Evolutionary conservation across 2,888 invertebrate species (phyloP), one percentile per base, ranked within the genome.

Genomic region (Andrena trimmerana): DNA sequence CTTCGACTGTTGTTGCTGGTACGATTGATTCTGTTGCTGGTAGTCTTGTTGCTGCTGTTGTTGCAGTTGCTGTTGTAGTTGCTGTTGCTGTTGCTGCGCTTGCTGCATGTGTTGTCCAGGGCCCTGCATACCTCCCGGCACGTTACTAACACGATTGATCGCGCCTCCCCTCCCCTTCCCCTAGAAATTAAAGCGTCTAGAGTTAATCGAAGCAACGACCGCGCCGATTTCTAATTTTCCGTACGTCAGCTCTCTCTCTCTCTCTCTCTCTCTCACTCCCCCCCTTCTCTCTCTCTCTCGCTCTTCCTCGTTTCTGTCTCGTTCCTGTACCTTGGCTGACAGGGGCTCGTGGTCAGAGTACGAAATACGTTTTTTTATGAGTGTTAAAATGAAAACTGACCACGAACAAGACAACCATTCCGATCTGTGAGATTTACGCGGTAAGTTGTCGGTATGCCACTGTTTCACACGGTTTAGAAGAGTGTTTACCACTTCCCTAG

Each of bases 111-210:
- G 93, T 68, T 92, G 92, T 60, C 92, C 90, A 73, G 92, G 89
- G 93, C 95, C 93, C 94, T 93, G 94, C 91, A 94, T 94, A 94
- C 95, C 95, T 95, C 95, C 96, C 94, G 96, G 95, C 94, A 96
- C 95, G 95, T 95, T 95, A 96, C 91, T 94, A 96, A 94, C 95
- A 95, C 94, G 94, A 94, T 94, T 95, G 95, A 93, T 95, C 95
- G 94, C 95, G 94, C 95, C 95, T 95, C 95, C 95, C 95, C 95
- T 95, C 95, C 95, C 95, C 95, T 95, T 96, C 96, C 95, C 95
- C 95, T 95, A 94, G 62, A 93, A 93, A 89, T 78, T 67, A 84
- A 81, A 83, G 63, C 52, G 63, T 70, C 8, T 66, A 0, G 48
- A 50, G 70, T 78, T 85, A 74, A 74, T 62, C 73, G n/a, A 29